Evolutionary conservation across 30 jellyfish, hydroid and myxozoan genomes (phyloP), one percentile per base, ranked within the genome.

Genomic region (Aurelia sp.): DNA sequence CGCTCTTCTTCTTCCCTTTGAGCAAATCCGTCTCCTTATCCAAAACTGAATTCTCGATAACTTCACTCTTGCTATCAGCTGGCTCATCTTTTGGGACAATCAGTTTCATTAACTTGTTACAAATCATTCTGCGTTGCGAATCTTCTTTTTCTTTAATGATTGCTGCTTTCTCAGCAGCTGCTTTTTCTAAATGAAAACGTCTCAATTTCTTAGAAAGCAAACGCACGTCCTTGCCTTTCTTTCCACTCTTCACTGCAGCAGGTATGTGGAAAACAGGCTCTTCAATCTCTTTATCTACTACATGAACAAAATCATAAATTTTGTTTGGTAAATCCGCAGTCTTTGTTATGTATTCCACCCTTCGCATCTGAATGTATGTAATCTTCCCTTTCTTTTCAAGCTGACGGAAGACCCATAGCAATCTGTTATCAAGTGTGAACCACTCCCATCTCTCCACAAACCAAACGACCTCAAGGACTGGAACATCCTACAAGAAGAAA

Each of bases 401-500:
- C 76, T 87, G 86, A 10, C 78, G 86, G 47, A 66, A 75, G 76
- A 87, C 96, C 96, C 96, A 87, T 11, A 87, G 81, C 11, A 78
- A 33, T 51, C 89, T 18, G 55, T 87, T 87, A 48, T 78, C 74
- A 22, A 78, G 63, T 3, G 96, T 16, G 35, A 63, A 87, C 96
- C 96, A 87, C 15, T 87, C 90, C 96, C 96, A 87, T 59, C 63
- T 77, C 22, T 87, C 87, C 17, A 66, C 78, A 52, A 17, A 55
- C 96, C 96, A 87, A 17, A 87, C 85, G 17, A 87, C 96, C 30
- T 87, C 91, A 33, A 66, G 93, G 69, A 62, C 31, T 58, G 89
- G 89, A 8, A 64, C 58, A 33, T 78, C 89, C 89, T 78, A 62
- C 44, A 20, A 21, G 16, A 59, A 12, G 0, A 59, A 59, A 59